Base-by-base conservation (phyloP, 1,140 invertebrate genomes). In the Adoxophyes honmai region DNA sequence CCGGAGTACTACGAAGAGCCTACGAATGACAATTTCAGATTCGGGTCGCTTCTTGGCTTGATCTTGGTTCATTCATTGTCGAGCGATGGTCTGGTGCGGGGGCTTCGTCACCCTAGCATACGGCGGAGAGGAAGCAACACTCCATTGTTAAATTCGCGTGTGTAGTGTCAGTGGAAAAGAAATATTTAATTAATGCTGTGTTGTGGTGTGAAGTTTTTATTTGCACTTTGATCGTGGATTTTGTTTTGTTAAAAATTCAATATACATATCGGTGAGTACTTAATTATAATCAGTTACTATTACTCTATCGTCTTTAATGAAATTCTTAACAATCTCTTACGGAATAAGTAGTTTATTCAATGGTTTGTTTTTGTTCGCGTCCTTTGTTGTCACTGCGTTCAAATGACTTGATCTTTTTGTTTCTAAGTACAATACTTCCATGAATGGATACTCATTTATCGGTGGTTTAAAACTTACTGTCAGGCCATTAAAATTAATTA, bases 141-240 rank as follows among this genome's bases (percentile, higher is more conserved):
- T 48, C 42, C 42, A 48, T 48, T 48, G n/a, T 11, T 28, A 18
- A 28, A 28, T 28, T 6, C 21, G 42, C 21, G 42, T 21, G 21
- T 21, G n/a, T 21, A 21, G 42, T 48, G 42, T n/a, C 42, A 48
- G 42, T 48, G 42, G 15, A 44, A 44, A 48, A 48, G 21, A 44
- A 18, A 18, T 18, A 33, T 28, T 28, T 28, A 28, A 28, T 28
- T 28, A 9, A 11, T 28, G 21, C 15, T 48, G 42, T 48, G 42
- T 28, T 13, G 42, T 48, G 42, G 42, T 48, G 42, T 48, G 16
- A 33, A 21, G 42, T 6, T 48, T 48, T 33, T 48, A 3, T 21
- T 48, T 48, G 42, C 18, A 48, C 42, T 48, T 48, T 48, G 42
- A 48, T 48, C 42, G 16, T 48, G 10, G 42, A 9, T 48, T 48